These are phyloP conservation scores for Ostrea denselamellosa DNA, from an alignment of 1,140 invertebrate genomes.

Conservation along the genomic window DNA sequence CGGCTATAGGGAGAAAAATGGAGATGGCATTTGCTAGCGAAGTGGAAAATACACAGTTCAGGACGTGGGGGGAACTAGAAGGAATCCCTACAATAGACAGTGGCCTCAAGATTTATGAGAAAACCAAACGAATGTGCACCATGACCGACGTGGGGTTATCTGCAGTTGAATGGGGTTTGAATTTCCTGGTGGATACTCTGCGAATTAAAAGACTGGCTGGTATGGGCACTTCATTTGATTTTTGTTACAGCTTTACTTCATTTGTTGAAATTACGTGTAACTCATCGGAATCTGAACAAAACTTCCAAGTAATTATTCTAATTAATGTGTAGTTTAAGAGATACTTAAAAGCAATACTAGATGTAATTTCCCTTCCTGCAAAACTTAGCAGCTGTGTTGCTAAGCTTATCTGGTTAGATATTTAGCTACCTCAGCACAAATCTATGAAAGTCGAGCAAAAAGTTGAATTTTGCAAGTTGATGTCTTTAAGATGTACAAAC, in stretches of 20 bases:
- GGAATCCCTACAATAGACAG: neutral
- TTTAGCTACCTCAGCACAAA: too few species aligned
- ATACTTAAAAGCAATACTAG: too few species aligned
- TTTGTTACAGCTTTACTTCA: neutral
- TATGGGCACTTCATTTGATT: neutral
- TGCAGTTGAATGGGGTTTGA: neutral
- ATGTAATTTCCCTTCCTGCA: too few species aligned
- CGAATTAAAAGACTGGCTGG: neutral
- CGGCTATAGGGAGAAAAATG: neutral
- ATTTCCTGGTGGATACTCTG: neutral
- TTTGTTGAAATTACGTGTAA: too few species aligned
- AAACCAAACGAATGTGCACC: neutral
- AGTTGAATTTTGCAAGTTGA: too few species aligned
- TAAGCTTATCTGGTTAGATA: too few species aligned
- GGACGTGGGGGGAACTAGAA: neutral
- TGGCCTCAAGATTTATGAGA: neutral
- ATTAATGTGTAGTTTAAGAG: too few species aligned
- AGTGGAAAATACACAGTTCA: neutral
- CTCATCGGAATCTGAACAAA: too few species aligned
- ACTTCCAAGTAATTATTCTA: too few species aligned
- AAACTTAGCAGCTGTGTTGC: too few species aligned
- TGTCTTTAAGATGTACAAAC: too few species aligned
- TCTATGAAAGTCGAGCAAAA: too few species aligned
- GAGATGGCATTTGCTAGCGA: neutral
- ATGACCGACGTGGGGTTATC: neutral